Evolutionary conservation across 2,888 invertebrate genomes (phyloP), one percentile per base, ranked within the genome.

Genomic region (Aethes cnicana): DNA sequence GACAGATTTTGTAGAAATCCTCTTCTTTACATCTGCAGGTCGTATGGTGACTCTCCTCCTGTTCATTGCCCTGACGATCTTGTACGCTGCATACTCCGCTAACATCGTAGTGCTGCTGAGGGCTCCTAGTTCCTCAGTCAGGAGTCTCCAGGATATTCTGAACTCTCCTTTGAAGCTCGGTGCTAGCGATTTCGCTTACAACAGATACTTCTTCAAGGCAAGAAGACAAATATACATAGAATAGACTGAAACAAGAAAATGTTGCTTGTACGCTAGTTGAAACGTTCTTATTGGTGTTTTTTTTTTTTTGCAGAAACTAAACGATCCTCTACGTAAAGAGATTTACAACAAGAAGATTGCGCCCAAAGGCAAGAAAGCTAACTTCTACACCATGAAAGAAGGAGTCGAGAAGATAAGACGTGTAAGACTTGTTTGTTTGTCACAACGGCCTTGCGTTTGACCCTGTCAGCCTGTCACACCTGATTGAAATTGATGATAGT

Each of bases 81-180:
- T 94, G 1, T 94, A 93, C 66, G 91, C 93, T 0, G 92, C 94
- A 0, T 94, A 93, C 67, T 93, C 94, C 0, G 94, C 94, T 0
- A 94, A 93, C 70, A 93, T 89, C 23, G 83, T 89, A 32, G 86
- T 94, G 1, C 71, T 94, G 5, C 83, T 94, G 1, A 91, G 94
- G 55, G 92, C 94, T 0, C 92, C 94, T 0, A 92, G 93, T 14
- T 89, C 91, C 4, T 92, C 91, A 6, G 92, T 94, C 3, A 86
- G 89, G 39, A 91, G 90, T 0, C 58, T 93, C 1, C 73, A 86
- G 0, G 93, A 93, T 59, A 80, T 94, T 8, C 76, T 92, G 1
- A 78, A 90, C 60, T 93, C 93, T 0, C 92, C 92, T 0, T 74
- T 94, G 5, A 90, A 91, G 59, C 62, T 94, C 0, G 93, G 92